These are phyloP conservation scores for Tetheella fluctuosa DNA, from an alignment of 2,888 invertebrate species.

Conservation along the genomic window DNA sequence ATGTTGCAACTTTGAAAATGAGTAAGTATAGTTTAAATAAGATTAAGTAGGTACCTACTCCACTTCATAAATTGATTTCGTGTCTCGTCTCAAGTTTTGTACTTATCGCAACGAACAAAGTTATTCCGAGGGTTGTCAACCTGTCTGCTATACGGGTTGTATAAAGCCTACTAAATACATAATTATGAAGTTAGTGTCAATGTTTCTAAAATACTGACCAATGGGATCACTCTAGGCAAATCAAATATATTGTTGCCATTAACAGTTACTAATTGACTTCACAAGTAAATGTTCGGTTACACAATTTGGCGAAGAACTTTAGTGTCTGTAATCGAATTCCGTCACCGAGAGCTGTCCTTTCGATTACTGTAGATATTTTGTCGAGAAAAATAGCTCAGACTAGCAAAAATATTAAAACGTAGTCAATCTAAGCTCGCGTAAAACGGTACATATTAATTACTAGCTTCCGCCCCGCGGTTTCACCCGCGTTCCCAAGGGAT, in stretches of 20 bases:
- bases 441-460: too few relatives aligned
- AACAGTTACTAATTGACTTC: not conserved
- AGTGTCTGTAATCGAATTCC: too few relatives aligned
- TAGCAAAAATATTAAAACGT: too few relatives aligned
- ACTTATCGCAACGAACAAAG: not conserved
- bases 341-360: too few relatives aligned
- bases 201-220: conserved; percentile 7
- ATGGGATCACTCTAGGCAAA: not conserved
- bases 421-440: too few relatives aligned
- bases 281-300: not conserved
- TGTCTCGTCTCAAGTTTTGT: not conserved
- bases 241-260: not conserved
- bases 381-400: too few relatives aligned
- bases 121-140: not conserved
- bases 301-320: too few relatives aligned
- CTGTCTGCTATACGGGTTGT: not conserved
- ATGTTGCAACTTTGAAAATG: not conserved
- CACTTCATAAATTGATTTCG: conserved; percentile 6
- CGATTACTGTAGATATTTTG: too few relatives aligned
- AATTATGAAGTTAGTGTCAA: not conserved
- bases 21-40: not conserved
- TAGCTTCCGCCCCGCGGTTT: too few relatives aligned
- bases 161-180: not conserved
- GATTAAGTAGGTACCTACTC: not conserved
- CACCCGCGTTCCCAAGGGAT: too few relatives aligned